phyloP scores from a whole-genome alignment of 2,888 invertebrate genomes.

The Vesta saturnalis region DNA sequence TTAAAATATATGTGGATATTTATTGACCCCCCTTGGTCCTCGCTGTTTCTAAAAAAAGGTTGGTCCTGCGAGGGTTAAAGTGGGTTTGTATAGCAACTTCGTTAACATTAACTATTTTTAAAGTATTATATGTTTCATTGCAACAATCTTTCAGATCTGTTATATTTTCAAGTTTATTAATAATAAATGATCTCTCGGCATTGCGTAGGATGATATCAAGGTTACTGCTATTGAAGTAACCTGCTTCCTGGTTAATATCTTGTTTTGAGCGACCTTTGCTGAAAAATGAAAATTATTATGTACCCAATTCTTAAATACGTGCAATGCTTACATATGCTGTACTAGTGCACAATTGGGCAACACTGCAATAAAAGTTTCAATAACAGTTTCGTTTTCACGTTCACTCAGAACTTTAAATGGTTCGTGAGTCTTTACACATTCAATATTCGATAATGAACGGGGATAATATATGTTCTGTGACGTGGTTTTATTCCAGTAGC shows the following conservation, averaged over 20 bases:
- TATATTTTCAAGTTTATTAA: constrained; percentile 7
- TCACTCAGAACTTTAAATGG: background rate
- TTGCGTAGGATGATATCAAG: background rate
- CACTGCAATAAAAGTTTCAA: too few relatives aligned
- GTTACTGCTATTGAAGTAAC: background rate
- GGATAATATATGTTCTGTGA: background rate
- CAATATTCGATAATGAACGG: background rate
- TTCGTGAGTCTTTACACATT: background rate
- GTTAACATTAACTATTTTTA: background rate
- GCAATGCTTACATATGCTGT: too few relatives aligned
- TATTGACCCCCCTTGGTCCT: too few relatives aligned
- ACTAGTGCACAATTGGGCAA: too few relatives aligned
- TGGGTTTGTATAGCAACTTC: constrained; percentile 7
- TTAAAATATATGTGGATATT: too few relatives aligned
- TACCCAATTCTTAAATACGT: too few relatives aligned
- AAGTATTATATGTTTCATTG: background rate
- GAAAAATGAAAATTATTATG: too few relatives aligned
- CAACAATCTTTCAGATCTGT: constrained; percentile 2
- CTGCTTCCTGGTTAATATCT: too few relatives aligned
- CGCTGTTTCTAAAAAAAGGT: too few relatives aligned
- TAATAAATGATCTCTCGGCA: background rate
- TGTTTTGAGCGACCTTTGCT: too few relatives aligned
- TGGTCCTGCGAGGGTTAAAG: too few relatives aligned
- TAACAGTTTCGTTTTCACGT: too few relatives aligned
- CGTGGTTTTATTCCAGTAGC: background rate